These are phyloP conservation scores for Melanaphis sacchari DNA, from an alignment of 1,140 invertebrate genomes.

Conservation along the genomic window DNA sequence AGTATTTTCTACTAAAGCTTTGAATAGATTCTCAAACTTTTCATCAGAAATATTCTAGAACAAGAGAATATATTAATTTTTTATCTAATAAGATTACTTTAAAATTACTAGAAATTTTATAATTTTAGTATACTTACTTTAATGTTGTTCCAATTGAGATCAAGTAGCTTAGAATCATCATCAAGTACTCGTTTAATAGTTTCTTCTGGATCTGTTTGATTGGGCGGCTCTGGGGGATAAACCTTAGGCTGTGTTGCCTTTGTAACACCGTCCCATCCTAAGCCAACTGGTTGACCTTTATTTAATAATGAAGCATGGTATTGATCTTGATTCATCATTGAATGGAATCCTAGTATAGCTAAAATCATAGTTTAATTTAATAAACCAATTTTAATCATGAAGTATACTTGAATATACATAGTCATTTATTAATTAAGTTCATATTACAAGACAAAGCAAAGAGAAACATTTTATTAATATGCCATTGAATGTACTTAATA, in stretches of 20 bases:
- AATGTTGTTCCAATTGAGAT: conserved; percentile 97
- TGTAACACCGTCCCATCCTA: conserved; percentile 92
- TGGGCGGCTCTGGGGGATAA: conserved; percentile 90
- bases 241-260: conserved; percentile 92
- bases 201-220: conserved; percentile 90
- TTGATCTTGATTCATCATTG: conserved; percentile 99
- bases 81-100: background rate
- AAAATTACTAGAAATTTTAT: background rate
- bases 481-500: background rate
- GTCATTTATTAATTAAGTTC: background rate
- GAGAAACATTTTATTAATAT: background rate
- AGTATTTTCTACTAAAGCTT: conserved; percentile 87
- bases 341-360: conserved; percentile 99
- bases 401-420: background rate
- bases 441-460: background rate
- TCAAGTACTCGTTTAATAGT: conserved; percentile 86
- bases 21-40: conserved; percentile 89
- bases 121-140: conserved; percentile 70
- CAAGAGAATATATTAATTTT: background rate
- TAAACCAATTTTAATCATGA: background rate
- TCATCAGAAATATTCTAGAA: conserved; percentile 95
- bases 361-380: conserved; percentile 57
- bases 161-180: conserved; percentile 85
- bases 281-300: conserved; percentile 84
- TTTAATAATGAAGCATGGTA: conserved; percentile 95